These are phyloP conservation scores for silkworm (Bombyx mori) DNA, from an alignment of 1,140 invertebrate genomes.

Conservation along the genomic window DNA sequence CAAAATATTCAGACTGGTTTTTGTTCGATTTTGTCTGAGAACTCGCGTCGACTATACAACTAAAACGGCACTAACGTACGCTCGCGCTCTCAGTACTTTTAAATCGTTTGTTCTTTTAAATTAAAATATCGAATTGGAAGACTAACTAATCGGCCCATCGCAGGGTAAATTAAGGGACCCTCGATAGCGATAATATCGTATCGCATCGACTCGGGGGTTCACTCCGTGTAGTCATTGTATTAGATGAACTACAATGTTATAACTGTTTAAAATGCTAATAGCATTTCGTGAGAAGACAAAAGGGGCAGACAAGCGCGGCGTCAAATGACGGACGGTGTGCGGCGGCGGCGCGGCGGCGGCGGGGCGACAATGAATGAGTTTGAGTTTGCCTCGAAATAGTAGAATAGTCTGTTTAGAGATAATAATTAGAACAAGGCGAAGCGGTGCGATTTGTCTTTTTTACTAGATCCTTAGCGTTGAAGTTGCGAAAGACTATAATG, in stretches of 20 bases:
- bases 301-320: constrained; percentile 11
- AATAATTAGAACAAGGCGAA: constrained; percentile 2
- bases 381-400: constrained; percentile 13
- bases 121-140: too few relatives aligned
- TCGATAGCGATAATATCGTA: too few relatives aligned
- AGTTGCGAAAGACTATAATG: not conserved
- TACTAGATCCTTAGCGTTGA: constrained; percentile 1
- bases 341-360: constrained; percentile 2
- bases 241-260: too few relatives aligned
- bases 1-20: constrained; percentile 25
- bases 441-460: not conserved
- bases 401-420: constrained; percentile 6
- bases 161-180: too few relatives aligned
- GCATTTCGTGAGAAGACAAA: constrained; percentile 5
- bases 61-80: constrained; percentile 16
- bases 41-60: constrained; percentile 12
- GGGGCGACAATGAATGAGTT: constrained; percentile 13
- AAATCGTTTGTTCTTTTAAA: not conserved
- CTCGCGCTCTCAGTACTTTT: constrained; percentile 12
- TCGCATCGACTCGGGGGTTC: too few relatives aligned
- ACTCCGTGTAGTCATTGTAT: too few relatives aligned
- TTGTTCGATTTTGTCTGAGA: constrained; percentile 21
- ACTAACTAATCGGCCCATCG: too few relatives aligned
- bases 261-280: too few relatives aligned
- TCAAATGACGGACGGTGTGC: constrained; percentile 5